Evolutionary conservation across 1,140 invertebrate genomes (phyloP), one percentile per base, ranked within the genome.

Genomic region (Heterodera carotae): DNA sequence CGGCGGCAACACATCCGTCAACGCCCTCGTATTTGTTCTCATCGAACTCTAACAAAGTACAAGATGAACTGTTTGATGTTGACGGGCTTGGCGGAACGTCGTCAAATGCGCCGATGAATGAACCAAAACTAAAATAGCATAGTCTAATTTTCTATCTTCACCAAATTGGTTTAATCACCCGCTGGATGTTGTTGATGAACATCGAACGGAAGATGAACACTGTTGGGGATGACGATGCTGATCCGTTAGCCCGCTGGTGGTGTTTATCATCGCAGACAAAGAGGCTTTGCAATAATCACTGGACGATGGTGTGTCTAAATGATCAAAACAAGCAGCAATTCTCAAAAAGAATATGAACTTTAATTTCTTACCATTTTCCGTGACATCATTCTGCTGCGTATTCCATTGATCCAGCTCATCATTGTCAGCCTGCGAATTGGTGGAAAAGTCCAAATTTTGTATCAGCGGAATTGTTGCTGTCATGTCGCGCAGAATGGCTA

Each of bases 401-500:
- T 53, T 22, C 48, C 48, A 53, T 10, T 12, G 39, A 43, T 43
- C n/a, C n/a, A n/a, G n/a, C n/a, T n/a, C n/a, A n/a, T n/a, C n/a
- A n/a, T n/a, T n/a, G n/a, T n/a, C n/a, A n/a, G 39, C 7, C 48
- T 53, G 12, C 22, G 48, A 53, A 53, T 53, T 53, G 48, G 15
- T 22, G 48, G 12, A 12, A 53, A 53, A 53, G 18, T 53, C 18
- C 48, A 53, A 22, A 53, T 53, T 53, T 53, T 53, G 48, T 18
- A 53, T 53, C 48, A 53, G 18, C 48, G 48, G 48, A 53, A 53
- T 53, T 39, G 69, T 59, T 48, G 69, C 39, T 56, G 69, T 59
- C 39, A 70, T 56, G 22, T 70, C 69, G 22, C 59, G 34, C 10
- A 70, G n/a, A 70, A 70, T 39, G 6, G 69, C 69, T 70, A 48